Conservation (phyloP, 2,797 vertebrate genomes). For the Poeciliopsis turneri region DNA sequence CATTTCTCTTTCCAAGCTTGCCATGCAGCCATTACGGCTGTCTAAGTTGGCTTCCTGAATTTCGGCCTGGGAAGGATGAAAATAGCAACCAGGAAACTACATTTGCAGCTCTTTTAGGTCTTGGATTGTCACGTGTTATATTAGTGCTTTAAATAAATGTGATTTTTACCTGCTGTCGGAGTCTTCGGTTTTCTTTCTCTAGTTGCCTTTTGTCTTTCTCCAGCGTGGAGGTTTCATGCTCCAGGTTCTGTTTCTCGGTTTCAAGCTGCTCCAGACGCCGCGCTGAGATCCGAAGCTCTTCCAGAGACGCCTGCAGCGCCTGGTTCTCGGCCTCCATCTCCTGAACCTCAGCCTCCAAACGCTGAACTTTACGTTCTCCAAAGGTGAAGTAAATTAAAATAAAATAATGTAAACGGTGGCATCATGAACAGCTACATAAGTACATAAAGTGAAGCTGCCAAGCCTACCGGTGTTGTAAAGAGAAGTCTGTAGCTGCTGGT, state of each 20-base stretch:
- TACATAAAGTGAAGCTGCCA: background rate
- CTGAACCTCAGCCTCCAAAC: slow-evolving; percentile 88
- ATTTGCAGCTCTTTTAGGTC: accelerated
- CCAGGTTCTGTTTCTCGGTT: slow-evolving; percentile 86
- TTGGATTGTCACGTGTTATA: accelerated
- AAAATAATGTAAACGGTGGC: background rate
- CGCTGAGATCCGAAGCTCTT: slow-evolving; percentile 89
- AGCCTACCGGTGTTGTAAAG: slow-evolving; percentile 84
- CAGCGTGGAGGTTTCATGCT: slow-evolving; percentile 87
- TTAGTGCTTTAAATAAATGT: background rate
- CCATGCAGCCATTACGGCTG: slow-evolving; percentile 87
- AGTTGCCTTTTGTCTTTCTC: slow-evolving; percentile 93
- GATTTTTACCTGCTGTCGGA: slow-evolving; percentile 87
- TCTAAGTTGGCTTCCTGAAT: slow-evolving; percentile 93
- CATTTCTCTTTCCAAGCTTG: slow-evolving; percentile 89
- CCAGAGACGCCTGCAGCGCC: slow-evolving; percentile 86
- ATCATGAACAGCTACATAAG: background rate
- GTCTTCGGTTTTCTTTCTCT: slow-evolving; percentile 92
- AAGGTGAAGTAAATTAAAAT: background rate
- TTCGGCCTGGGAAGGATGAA: slow-evolving; percentile 64
- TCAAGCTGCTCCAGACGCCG: slow-evolving; percentile 90
- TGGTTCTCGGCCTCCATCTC: slow-evolving; percentile 93
- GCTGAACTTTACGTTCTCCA: slow-evolving; percentile 87
- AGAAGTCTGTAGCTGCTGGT: slow-evolving; percentile 89
- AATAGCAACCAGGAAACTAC: background rate